A percentile compares a stretch with the other conserved stretches of the same genome.
These are phyloP conservation scores for Teleogryllus oceanicus DNA, from an alignment of 2,888 invertebrate species.

Conservation along the genomic window DNA sequence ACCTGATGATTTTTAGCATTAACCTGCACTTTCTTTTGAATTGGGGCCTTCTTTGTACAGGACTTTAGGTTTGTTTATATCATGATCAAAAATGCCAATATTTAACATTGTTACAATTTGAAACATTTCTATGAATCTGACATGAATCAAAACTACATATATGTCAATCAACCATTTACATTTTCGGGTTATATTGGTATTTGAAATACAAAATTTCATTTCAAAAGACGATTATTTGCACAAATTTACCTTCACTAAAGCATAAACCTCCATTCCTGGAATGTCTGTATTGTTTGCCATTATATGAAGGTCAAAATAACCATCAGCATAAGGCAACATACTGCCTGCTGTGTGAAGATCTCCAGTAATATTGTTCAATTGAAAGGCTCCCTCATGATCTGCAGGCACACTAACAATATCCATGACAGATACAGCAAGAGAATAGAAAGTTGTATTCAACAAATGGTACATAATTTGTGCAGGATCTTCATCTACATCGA, in stretches of 20 bases:
- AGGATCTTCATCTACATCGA: constrained; percentile 66
- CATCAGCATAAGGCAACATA: constrained; percentile 62
- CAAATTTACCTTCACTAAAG: constrained; percentile 48
- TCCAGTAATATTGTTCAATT: constrained; percentile 65
- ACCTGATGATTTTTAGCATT: too few species aligned
- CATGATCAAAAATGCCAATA: too few species aligned
- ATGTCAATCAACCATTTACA: too few species aligned
- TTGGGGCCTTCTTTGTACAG: too few species aligned
- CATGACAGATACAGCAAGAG: constrained; percentile 42
- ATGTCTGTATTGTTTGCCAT: constrained; percentile 42
- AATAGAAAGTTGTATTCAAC: constrained; percentile 56
- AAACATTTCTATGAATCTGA: too few species aligned
- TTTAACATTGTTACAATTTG: too few species aligned
- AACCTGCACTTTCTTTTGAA: too few species aligned
- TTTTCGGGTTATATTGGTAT: too few species aligned
- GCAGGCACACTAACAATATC: constrained; percentile 30
- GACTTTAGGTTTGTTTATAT: too few species aligned
- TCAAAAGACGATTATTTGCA: too few species aligned
- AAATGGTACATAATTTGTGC: constrained; percentile 61
- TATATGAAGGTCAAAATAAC: constrained; percentile 55
- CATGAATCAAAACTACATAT: too few species aligned
- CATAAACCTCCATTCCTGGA: constrained; percentile 42
- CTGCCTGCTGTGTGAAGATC: constrained; percentile 67
- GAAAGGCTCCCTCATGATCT: constrained; percentile 56
- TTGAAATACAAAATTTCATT: too few species aligned